phyloP scores from a whole-genome alignment of 2,113 vertebrate genomes.

The Tyrannus savana region DNA sequence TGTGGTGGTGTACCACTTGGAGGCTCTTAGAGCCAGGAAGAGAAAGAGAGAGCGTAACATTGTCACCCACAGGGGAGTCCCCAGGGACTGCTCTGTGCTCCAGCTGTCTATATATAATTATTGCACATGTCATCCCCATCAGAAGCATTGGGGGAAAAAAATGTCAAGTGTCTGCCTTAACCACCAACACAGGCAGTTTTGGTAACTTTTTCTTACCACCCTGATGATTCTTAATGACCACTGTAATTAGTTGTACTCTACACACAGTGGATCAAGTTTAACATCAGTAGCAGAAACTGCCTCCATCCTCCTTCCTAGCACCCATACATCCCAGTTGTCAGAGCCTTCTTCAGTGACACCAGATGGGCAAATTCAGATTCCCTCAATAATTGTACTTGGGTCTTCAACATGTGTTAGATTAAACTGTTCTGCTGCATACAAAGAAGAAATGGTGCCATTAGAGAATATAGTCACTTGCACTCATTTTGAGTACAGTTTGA shows the following conservation, averaged over 20 bases:
- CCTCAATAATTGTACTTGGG: background rate
- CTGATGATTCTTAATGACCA: background rate
- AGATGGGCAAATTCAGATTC: background rate
- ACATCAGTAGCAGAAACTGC: background rate
- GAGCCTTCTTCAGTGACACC: background rate
- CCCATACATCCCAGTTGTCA: background rate
- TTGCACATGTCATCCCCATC: background rate
- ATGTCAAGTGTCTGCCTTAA: background rate
- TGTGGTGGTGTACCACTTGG: background rate
- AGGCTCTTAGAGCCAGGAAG: background rate
- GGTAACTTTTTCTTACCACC: background rate
- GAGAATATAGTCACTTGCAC: background rate
- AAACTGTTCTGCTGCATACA: background rate
- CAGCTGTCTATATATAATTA: background rate
- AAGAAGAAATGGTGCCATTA: background rate
- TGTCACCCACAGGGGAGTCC: background rate
- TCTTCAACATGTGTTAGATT: background rate
- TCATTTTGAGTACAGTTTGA: background rate
- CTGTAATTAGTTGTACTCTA: background rate
- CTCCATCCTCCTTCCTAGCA: background rate
- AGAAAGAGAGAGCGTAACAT: background rate
- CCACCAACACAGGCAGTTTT: background rate
- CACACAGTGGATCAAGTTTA: background rate
- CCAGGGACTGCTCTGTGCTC: background rate
- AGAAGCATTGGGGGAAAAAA: background rate